phyloP scores from a whole-genome alignment of 2,113 vertebrate genomes.

The Dolichotis patagonum region DNA sequence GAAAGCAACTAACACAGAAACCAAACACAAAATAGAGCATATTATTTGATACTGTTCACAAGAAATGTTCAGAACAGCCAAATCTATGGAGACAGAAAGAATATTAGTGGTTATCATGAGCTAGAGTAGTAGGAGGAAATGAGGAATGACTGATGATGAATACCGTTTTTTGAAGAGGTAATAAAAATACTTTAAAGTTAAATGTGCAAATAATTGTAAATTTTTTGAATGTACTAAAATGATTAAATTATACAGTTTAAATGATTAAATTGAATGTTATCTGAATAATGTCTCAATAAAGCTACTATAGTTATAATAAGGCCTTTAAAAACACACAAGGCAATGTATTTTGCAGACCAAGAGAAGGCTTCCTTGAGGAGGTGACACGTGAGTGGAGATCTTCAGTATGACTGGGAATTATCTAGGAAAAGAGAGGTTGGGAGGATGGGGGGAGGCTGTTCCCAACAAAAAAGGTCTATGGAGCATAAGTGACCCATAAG shows the following conservation, averaged over 20 bases:
- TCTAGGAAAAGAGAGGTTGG: background rate
- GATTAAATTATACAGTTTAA: background rate
- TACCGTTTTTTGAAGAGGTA: background rate
- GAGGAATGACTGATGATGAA: background rate
- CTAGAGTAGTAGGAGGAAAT: background rate
- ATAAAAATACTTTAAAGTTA: slow-evolving; percentile 28
- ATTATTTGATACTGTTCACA: background rate
- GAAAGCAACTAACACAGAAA: background rate
- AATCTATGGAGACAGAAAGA: background rate
- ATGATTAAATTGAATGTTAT: background rate
- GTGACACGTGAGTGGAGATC: background rate
- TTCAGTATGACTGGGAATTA: background rate
- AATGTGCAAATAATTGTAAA: background rate
- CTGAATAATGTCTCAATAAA: background rate
- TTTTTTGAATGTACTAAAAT: background rate
- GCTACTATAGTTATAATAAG: background rate
- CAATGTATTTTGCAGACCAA: background rate
- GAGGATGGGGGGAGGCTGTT: background rate
- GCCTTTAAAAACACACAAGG: background rate
- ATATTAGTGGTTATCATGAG: background rate
- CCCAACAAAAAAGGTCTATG: background rate
- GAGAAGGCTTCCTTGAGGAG: background rate
- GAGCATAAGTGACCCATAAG: background rate
- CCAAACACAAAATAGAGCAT: background rate
- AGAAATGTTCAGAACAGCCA: background rate